Evolutionary conservation across 2,113 vertebrate genomes (phyloP).

Genomic region (Marmota monax): DNA sequence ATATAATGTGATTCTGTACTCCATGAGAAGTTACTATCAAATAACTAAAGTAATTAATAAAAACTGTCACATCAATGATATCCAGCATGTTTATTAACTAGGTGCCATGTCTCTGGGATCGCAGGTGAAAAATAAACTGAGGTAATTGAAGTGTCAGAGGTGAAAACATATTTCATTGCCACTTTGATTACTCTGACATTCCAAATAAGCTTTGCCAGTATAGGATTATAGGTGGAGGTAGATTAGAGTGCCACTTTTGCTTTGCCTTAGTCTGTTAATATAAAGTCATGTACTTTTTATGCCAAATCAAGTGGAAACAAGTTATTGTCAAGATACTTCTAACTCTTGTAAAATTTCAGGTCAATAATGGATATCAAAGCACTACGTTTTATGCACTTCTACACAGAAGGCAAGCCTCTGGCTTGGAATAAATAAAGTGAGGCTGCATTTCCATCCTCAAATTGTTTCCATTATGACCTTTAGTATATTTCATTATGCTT

Average conservation of each 20-base stretch:
- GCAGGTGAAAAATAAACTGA: conserved; percentile 18
- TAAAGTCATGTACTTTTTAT: neutral
- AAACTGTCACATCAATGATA: neutral
- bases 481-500: neutral
- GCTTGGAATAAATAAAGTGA: neutral
- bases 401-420: neutral
- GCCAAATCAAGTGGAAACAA: neutral
- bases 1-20: neutral
- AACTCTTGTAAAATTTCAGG: neutral
- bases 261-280: neutral
- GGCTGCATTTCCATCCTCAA: neutral
- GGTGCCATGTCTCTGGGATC: neutral
- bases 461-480: neutral
- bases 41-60: neutral
- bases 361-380: neutral
- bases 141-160: neutral
- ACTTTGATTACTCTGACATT: neutral
- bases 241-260: neutral
- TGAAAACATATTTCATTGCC: neutral
- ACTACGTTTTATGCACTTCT: neutral
- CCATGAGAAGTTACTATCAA: neutral
- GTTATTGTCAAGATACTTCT: neutral
- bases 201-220: neutral
- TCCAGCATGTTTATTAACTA: neutral
- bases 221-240: neutral